Evolutionary conservation across 2,113 vertebrate genomes (phyloP).

Genomic region (Carlito syrichta): DNA sequence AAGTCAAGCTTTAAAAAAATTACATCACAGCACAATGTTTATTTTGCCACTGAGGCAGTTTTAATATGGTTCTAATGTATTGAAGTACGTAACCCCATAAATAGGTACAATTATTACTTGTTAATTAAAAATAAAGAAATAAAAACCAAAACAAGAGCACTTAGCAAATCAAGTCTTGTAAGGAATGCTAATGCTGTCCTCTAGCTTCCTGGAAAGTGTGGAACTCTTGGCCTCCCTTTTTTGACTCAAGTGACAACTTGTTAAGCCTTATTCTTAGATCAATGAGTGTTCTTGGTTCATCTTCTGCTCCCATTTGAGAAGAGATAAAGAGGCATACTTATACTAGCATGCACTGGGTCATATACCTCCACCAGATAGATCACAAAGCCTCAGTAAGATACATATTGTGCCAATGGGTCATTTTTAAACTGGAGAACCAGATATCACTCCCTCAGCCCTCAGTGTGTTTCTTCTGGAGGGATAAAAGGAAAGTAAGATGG

Average conservation of each 20-base stretch:
- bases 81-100: neutral
- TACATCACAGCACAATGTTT: neutral
- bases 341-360: neutral
- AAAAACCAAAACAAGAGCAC: neutral
- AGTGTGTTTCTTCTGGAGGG: neutral
- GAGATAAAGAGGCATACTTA: neutral
- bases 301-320: neutral
- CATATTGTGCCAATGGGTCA: neutral
- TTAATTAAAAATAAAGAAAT: neutral
- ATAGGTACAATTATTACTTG: neutral
- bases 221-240: neutral
- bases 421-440: neutral
- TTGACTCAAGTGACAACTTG: neutral
- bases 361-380: neutral
- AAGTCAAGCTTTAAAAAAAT: constrained; percentile 29
- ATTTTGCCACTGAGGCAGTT: neutral
- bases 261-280: neutral
- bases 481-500: neutral
- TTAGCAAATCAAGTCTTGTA: neutral
- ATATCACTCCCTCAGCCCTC: neutral
- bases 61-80: neutral
- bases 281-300: neutral
- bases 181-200: neutral
- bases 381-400: neutral
- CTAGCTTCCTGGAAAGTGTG: neutral